Evolutionary conservation across 2,888 invertebrate genomes (phyloP).

Genomic region (Spicauda simplicius): DNA sequence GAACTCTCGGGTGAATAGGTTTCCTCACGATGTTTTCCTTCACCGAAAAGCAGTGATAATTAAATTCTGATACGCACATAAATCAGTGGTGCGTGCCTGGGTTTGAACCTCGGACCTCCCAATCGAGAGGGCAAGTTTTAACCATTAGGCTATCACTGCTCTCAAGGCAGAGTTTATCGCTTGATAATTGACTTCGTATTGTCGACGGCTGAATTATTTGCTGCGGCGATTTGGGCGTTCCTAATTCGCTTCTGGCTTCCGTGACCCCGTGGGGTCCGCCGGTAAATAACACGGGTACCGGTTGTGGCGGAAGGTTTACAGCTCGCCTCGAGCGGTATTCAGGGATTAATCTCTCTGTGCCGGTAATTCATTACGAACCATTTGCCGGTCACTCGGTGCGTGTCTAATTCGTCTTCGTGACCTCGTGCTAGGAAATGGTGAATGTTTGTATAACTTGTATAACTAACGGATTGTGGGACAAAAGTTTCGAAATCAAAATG

Average conservation of each 20-base stretch:
- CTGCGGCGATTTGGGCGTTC: constrained; percentile 29
- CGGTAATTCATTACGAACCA: constrained; percentile 30
- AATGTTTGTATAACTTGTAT: neutral
- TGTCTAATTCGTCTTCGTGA: constrained; percentile 18
- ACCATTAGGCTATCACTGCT: too few species aligned
- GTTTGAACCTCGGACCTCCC: too few species aligned
- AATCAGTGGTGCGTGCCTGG: too few species aligned
- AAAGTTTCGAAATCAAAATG: too few species aligned
- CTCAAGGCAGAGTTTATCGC: constrained; percentile 19
- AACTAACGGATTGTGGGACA: too few species aligned
- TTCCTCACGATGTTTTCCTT: too few species aligned
- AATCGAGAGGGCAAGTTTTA: too few species aligned
- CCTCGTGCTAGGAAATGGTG: neutral
- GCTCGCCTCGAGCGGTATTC: constrained; percentile 22
- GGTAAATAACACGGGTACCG: constrained; percentile 25
- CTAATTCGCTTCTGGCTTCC: constrained; percentile 33
- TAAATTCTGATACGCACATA: too few species aligned
- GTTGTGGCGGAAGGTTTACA: constrained; percentile 21
- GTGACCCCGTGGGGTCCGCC: constrained; percentile 23
- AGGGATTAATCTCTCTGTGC: constrained; percentile 27
- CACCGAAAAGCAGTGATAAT: too few species aligned
- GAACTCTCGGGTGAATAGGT: too few species aligned
- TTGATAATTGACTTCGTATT: constrained; percentile 30
- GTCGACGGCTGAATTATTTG: constrained; percentile 30
- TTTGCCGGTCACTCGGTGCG: constrained; percentile 18